Percentiles rank a stretch among this genome's conserved stretches.
These are phyloP conservation scores for Grallaria varia DNA, from an alignment of 2,113 vertebrate genomes.

Conservation along the genomic window DNA sequence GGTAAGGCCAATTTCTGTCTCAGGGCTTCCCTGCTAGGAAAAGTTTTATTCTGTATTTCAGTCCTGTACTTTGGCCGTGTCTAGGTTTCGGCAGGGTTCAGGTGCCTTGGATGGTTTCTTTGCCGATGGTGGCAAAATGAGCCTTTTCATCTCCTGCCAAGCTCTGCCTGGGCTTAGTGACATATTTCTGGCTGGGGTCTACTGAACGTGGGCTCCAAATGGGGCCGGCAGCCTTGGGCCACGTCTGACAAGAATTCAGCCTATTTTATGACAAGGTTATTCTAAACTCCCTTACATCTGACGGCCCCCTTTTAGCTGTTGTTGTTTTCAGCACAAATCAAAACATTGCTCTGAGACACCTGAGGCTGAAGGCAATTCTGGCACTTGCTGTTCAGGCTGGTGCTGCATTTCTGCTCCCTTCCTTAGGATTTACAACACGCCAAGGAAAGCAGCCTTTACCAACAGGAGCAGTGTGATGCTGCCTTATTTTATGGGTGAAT, in stretches of 20 bases:
- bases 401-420: background rate
- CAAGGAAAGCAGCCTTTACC: background rate
- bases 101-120: background rate
- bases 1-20: background rate
- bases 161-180: background rate
- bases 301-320: background rate
- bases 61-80: background rate
- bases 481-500: background rate
- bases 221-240: background rate
- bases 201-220: background rate
- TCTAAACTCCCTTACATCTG: background rate
- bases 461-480: background rate
- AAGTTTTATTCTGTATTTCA: background rate
- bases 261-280: background rate
- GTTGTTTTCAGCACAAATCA: background rate
- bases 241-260: background rate
- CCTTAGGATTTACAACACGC: background rate
- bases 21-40: background rate
- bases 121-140: background rate
- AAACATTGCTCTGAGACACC: background rate
- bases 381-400: background rate
- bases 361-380: background rate
- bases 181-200: background rate
- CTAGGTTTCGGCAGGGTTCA: background rate
- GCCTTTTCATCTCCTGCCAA: background rate